Base-by-base conservation (phyloP, 2,888 invertebrate genomes). In the Xestia sexstrigata region DNA sequence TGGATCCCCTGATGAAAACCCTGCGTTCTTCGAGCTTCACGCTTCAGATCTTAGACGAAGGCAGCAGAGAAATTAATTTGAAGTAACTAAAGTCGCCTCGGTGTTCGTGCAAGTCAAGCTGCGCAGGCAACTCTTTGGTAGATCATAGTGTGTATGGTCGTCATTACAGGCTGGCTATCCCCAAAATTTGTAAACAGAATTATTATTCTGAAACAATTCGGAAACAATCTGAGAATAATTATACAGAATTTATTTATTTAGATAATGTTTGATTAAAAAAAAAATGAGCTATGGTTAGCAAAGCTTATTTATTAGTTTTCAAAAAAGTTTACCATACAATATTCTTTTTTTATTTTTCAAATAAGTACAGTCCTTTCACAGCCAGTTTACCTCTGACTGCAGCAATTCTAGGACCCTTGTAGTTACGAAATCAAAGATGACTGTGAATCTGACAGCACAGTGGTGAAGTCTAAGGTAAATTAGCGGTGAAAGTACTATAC, bases 21-120 rank as follows among this genome's bases (percentile, higher is more conserved):
- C 95, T 0, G 92, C 90, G 0, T 94, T 95, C 86, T 92, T 94
- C 78, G 96, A 96, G 62, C 84, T 94, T 3, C 94, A 95, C 58
- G 89, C 91, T 3, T 84, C 93, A 0, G 96, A 96, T 13, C 70
- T 93, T 47, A 90, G 95, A 69, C 88, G 94, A 15, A 90, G 95
- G 11, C 93, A 93, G 73, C 90, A 91, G 66, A 90, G 92, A 88
- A 94, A 90, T 86, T 93, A 87, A 77, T 45, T 42, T 17, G 7
- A 70, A 17, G 20, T 15, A 77, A 42, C 11, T 23, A 42, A 70
- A 70, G n/a, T 47, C 15, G 1, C 2, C 15, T 39, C 70, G 15
- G 30, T 60, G 0, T 30, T 9, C 17, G 58, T 60, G 8, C 8
- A 60, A 26, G 9, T 60, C 58, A 20, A 60, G 13, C 60, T 20